Percentiles rank a stretch among this genome's conserved stretches.
phyloP scores from a whole-genome alignment of 2,888 invertebrate species.

The Itoplectis maculator region DNA sequence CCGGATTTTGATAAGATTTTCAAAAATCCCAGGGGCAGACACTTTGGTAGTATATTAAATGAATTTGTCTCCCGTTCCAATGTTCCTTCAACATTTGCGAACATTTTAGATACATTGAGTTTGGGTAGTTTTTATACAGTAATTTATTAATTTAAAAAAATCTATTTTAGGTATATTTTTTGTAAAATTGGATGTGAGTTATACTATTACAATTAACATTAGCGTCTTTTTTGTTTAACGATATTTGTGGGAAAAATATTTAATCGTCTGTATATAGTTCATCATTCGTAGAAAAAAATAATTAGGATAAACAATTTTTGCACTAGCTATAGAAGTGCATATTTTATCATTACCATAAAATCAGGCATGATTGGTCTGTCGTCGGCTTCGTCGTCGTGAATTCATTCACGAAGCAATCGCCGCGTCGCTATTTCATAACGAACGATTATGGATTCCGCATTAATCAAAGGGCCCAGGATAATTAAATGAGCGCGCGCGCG shows the following conservation, averaged over 20 bases:
- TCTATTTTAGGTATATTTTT: no score
- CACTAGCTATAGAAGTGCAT: background rate
- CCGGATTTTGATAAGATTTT: slow-evolving; percentile 68
- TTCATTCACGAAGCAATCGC: background rate
- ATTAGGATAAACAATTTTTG: no score
- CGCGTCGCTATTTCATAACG: background rate
- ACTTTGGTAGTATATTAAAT: slow-evolving; percentile 20
- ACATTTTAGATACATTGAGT: background rate
- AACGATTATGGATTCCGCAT: slow-evolving; percentile 3
- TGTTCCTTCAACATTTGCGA: background rate
- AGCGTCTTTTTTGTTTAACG: no score
- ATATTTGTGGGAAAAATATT: no score
- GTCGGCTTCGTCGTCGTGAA: no score
- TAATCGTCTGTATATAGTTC: no score
- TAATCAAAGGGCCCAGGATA: slow-evolving; percentile 29
- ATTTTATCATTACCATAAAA: background rate
- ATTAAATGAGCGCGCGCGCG: background rate
- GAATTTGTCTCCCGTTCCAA: background rate
- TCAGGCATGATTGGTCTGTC: no score
- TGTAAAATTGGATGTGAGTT: no score
- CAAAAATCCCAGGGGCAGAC: slow-evolving; percentile 53
- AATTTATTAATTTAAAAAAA: no score
- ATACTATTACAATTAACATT: no score
- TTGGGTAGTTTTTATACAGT: no score
- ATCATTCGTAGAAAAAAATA: no score